A percentile compares a stretch with the other conserved stretches of the same genome.
Conservation (phyloP, 1,140 invertebrate genomes). For the Atta colombica region DNA sequence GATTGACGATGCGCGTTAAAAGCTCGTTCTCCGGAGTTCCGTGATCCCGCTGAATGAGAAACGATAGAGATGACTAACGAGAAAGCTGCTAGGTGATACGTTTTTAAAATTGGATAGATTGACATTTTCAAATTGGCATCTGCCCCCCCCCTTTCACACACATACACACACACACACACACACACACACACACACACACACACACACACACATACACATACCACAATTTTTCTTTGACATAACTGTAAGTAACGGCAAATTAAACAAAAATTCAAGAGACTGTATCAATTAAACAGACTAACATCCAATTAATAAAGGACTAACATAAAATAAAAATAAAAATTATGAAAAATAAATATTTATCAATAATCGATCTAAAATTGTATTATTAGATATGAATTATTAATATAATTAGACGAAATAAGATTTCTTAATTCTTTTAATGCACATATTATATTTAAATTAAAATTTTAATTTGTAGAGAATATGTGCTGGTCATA, state of each 20-base stretch:
- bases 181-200: too few relatives aligned
- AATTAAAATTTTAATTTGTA: background rate
- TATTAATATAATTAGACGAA: background rate
- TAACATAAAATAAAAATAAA: background rate
- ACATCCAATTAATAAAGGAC: background rate
- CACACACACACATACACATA: too few relatives aligned
- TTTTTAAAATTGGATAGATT: constrained; percentile 51
- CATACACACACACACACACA: too few relatives aligned
- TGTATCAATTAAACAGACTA: background rate
- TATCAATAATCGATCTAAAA: background rate
- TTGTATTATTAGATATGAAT: background rate
- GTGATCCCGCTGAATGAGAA: constrained; percentile 29
- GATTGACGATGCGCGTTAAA: constrained; percentile 49
- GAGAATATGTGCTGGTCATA: background rate
- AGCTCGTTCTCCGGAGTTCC: constrained; percentile 12
- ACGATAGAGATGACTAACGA: constrained; percentile 24
- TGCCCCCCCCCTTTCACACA: background rate
- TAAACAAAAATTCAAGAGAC: background rate
- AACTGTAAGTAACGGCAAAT: background rate
- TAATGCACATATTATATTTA: background rate
- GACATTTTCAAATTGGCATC: constrained; percentile 15
- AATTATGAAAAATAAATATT: background rate
- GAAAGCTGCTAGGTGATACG: constrained; percentile 16
- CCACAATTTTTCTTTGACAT: background rate
- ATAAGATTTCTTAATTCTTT: background rate